Percentiles rank a stretch among this genome's conserved stretches.
phyloP scores from a whole-genome alignment of 2,113 vertebrate species.

The Rhynchomys soricoides region DNA sequence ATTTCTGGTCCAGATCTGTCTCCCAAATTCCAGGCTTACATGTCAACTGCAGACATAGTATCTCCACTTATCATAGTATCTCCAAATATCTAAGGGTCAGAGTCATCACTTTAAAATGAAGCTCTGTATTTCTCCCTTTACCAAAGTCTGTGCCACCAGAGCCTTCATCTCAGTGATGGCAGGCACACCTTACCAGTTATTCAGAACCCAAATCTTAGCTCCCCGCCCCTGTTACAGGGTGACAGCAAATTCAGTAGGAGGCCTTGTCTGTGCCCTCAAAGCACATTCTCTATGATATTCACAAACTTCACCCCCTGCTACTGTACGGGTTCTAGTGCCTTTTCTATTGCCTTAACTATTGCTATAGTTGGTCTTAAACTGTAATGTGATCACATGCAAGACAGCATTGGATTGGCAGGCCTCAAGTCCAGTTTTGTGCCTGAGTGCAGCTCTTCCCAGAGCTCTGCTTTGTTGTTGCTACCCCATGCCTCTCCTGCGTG shows the following conservation, averaged over 20 bases:
- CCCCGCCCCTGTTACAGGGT: neutral
- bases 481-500: neutral
- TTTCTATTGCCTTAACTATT: neutral
- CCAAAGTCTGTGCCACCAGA: neutral
- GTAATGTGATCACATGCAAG: neutral
- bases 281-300: neutral
- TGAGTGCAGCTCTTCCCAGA: neutral
- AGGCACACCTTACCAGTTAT: neutral
- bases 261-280: neutral
- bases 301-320: neutral
- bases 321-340: neutral
- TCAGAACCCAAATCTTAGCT: neutral
- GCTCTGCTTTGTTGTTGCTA: neutral
- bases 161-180: neutral
- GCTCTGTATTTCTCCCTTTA: neutral
- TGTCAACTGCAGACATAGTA: neutral
- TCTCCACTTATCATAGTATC: neutral
- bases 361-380: neutral
- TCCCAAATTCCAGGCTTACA: too few relatives aligned
- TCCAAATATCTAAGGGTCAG: neutral
- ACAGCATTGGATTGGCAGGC: neutral
- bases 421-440: neutral
- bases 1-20: neutral
- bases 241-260: neutral
- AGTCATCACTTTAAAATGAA: neutral